phyloP scores from a whole-genome alignment of 2,113 vertebrate genomes.

The Chaetura pelagica region DNA sequence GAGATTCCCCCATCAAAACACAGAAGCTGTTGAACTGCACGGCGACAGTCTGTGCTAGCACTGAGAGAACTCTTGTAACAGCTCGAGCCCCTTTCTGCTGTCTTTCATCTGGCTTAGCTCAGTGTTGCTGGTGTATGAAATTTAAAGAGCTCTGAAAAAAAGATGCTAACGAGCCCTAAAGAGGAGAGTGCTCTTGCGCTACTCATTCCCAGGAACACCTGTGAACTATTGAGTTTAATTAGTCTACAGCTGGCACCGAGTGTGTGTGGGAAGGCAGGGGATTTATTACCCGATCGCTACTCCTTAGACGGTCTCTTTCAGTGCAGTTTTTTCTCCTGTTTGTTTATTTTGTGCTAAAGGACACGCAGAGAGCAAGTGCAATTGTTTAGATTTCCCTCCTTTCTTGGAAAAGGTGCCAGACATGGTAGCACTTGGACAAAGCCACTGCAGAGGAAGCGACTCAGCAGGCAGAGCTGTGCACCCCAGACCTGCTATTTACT shows the following conservation, averaged over 20 bases:
- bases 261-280: constrained; percentile 18
- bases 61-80: not conserved
- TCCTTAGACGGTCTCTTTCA: constrained; percentile 14
- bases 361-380: not conserved
- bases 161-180: constrained; percentile 63
- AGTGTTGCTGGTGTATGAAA: constrained; percentile 36
- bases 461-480: not conserved
- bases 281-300: constrained; percentile 42
- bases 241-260: constrained; percentile 44
- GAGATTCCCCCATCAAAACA: not conserved
- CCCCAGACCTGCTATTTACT: not conserved
- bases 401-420: not conserved
- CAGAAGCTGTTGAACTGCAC: not conserved
- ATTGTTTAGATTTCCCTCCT: not conserved
- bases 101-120: constrained; percentile 29
- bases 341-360: constrained; percentile 63
- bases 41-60: not conserved
- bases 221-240: constrained; percentile 59
- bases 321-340: not conserved
- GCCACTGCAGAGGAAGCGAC: not conserved
- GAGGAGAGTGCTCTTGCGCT: constrained; percentile 33
- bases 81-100: not conserved
- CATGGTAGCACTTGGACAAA: not conserved
- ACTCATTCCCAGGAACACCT: constrained; percentile 49
- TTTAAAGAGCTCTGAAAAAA: constrained; percentile 65